Base-by-base conservation (phyloP, 1,140 invertebrate genomes). In the Hyles vespertilio region DNA sequence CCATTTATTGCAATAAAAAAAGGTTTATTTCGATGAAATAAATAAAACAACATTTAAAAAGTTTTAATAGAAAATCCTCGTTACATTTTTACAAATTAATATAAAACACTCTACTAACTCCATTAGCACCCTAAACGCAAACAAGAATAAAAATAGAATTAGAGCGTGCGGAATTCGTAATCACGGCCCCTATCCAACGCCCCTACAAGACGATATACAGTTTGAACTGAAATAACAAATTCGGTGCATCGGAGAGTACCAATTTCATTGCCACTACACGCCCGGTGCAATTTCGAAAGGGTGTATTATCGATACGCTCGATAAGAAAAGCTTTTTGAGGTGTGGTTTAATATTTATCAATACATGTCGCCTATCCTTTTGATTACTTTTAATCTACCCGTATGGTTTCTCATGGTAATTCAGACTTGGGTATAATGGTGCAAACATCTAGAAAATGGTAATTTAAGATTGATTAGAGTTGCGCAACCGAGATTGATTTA, bases 141-240 rank as follows among this genome's bases (percentile, higher is more conserved):
- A 61, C 70, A 77, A 74, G 61, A 69, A 51, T 65, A 58, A 63
- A 54, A 76, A 79, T 74, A 70, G 66, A 74, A 81, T 81, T 79
- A 77, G 70, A 71, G 72, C 72, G 65, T 76, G 74, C 63, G 70
- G 72, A 80, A 79, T 80, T 63, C 77, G 78, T 73, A 76, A 67
- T 56, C 65, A 63, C 60, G 36, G 51, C 61, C 56, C 63, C 74
- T 66, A 67, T 22, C 22, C 59, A 55, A 69, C 67, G 73, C 5
- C 8, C 8, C 36, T 8, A 8, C 36, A 40, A 40, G 36, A 5
- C 36, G 36, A 5, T 5, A 40, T 40, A 40, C 36, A 65, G 65
- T 67, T 65, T 61, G 67, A 58, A 67, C 66, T 58, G 59, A 73
- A 74, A 71, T 75, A 71, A 70, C 62, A 73, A 71, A 62, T 55